Conservation (phyloP, 2,113 vertebrate genomes). For the Agapornis roseicollis region DNA sequence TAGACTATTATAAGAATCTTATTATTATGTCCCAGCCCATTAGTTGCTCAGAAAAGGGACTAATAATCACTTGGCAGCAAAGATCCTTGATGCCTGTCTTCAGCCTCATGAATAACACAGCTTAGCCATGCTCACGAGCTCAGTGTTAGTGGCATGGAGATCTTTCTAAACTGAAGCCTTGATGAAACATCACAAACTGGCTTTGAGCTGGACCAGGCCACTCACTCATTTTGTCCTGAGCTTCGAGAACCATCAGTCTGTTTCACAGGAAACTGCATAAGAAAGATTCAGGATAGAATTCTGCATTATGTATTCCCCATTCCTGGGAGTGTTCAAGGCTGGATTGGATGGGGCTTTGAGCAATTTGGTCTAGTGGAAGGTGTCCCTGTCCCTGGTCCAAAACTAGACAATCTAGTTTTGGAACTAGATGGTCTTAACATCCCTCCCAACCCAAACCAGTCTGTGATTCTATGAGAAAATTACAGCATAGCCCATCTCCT, state of each 20-base stretch:
- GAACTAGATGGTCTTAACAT: background rate
- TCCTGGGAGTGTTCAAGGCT: background rate
- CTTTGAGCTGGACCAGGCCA: background rate
- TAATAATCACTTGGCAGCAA: background rate
- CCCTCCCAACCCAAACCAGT: background rate
- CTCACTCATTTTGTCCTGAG: accelerated
- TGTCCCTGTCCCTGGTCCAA: background rate
- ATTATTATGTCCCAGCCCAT: background rate
- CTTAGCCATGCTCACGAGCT: background rate
- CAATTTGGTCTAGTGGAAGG: background rate
- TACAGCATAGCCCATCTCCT: background rate
- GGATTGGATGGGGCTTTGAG: background rate
- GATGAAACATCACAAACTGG: background rate
- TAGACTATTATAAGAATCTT: background rate
- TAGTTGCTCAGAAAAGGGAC: background rate
- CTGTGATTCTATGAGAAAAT: background rate
- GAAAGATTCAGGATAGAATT: background rate
- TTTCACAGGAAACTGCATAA: background rate
- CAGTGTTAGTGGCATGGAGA: no score
- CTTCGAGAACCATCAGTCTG: background rate
- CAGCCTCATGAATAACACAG: accelerated
- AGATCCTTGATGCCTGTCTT: background rate
- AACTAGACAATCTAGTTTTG: background rate
- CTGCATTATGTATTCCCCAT: background rate
- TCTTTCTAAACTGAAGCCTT: background rate